Evolutionary conservation across 2,888 invertebrate genomes (phyloP).

Genomic region (Taphrorychus bicolor): DNA sequence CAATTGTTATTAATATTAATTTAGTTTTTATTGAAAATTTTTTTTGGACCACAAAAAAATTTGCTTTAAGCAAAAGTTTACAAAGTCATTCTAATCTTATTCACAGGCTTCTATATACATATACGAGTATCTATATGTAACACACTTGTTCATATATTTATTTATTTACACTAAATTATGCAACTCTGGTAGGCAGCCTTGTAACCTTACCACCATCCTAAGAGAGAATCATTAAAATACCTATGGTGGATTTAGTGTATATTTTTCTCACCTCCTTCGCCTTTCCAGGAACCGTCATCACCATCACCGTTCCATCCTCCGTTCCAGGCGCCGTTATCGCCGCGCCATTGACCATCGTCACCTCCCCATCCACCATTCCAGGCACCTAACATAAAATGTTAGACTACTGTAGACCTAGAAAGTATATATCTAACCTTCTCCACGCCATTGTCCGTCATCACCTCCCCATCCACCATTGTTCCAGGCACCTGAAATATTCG

Average conservation of each 20-base stretch:
- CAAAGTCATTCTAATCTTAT: too few species aligned
- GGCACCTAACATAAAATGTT: constrained; percentile 1
- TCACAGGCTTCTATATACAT: too few species aligned
- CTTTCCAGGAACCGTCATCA: constrained; percentile 37
- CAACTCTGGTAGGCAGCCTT: constrained; percentile 29
- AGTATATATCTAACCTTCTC: constrained; percentile 5
- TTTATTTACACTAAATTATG: constrained; percentile 28
- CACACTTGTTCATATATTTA: neutral
- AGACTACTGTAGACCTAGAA: too few species aligned
- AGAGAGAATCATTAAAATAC: neutral
- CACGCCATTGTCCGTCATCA: constrained; percentile 36
- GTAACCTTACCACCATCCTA: constrained; percentile 19
- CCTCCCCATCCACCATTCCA: constrained; percentile 27
- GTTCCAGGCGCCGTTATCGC: constrained; percentile 23
- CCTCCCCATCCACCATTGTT: constrained; percentile 29
- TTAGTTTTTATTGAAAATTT: too few species aligned
- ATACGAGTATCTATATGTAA: too few species aligned
- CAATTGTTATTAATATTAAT: too few species aligned
- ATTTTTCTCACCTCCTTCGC: constrained; percentile 36
- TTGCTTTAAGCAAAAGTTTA: too few species aligned
- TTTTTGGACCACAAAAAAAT: too few species aligned
- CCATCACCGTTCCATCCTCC: constrained; percentile 32
- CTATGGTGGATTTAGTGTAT: neutral
- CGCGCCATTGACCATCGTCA: constrained; percentile 30
- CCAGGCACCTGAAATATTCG: constrained; percentile 15